These are phyloP conservation scores for Montipora capricornis DNA, from an alignment of 64 coral and sea anemone species.

Conservation along the genomic window DNA sequence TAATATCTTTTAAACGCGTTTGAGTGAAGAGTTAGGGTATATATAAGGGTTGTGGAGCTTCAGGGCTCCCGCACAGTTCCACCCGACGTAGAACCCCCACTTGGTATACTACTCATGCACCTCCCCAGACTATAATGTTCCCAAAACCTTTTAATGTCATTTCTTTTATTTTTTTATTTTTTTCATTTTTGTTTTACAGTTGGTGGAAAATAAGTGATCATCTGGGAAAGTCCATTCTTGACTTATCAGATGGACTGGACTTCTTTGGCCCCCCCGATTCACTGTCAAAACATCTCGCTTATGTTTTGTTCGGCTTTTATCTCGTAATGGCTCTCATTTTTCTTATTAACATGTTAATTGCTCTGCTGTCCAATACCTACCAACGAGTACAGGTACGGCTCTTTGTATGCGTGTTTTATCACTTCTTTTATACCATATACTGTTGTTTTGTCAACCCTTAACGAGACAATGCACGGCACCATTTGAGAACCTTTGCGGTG, in stretches of 20 bases:
- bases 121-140: neutral
- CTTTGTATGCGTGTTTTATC: too few species aligned
- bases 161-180: neutral
- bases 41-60: too few species aligned
- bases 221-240: neutral
- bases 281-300: neutral
- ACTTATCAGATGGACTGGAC: slow-evolving; percentile 5
- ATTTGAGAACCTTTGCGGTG: too few species aligned
- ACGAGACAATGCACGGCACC: too few species aligned
- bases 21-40: too few species aligned
- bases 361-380: slow-evolving; percentile 38
- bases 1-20: too few species aligned
- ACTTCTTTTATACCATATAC: too few species aligned
- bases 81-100: too few species aligned
- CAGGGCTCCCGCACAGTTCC: too few species aligned
- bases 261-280: neutral
- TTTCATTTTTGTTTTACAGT: neutral
- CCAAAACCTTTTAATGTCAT: neutral
- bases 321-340: slow-evolving; percentile 13
- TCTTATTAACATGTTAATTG: slow-evolving; percentile 52
- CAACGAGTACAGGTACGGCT: slow-evolving; percentile 15
- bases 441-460: too few species aligned
- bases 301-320: neutral
- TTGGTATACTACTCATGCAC: too few species aligned
- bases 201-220: slow-evolving; percentile 21